These are phyloP conservation scores for Muntiacus reevesi DNA, from an alignment of 2,113 vertebrate genomes.

Conservation along the genomic window DNA sequence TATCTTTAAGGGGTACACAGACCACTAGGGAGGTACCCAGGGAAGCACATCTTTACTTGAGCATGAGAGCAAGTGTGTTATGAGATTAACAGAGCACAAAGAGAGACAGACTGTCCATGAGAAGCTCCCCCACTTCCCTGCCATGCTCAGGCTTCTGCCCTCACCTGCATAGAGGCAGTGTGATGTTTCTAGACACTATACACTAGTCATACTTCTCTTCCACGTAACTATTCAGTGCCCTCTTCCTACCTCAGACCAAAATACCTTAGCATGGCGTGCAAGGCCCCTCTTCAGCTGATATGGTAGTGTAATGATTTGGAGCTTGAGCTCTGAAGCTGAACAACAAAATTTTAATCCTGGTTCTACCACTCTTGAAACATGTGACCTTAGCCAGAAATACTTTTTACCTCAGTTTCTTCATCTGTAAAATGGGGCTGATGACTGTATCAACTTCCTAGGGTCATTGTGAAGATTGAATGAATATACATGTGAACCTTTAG, in stretches of 20 bases:
- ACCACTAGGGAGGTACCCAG: not conserved
- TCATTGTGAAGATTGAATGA: not conserved
- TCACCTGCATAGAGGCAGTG: not conserved
- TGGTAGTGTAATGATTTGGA: not conserved
- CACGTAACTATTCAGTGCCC: not conserved
- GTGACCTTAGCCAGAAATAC: not conserved
- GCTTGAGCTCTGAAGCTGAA: not conserved
- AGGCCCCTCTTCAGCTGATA: not conserved
- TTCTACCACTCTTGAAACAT: not conserved
- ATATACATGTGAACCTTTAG: not conserved
- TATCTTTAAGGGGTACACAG: not conserved
- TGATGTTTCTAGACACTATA: not conserved
- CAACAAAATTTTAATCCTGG: not conserved
- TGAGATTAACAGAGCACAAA: not conserved
- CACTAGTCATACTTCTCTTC: not conserved
- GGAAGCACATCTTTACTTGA: not conserved
- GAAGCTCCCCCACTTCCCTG: not conserved
- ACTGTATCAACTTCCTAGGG: not conserved
- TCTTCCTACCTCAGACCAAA: not conserved
- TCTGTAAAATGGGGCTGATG: not conserved
- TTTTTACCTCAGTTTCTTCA: slow-evolving; percentile 1
- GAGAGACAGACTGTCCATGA: not conserved
- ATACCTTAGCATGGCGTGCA: not conserved
- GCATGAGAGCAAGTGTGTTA: not conserved
- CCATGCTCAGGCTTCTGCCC: not conserved